A percentile compares a stretch with the other conserved stretches of the same genome.
Evolutionary conservation across 53 echinoderm and acorn worm genomes (phyloP).

Genomic region (Echinarachnius parma): DNA sequence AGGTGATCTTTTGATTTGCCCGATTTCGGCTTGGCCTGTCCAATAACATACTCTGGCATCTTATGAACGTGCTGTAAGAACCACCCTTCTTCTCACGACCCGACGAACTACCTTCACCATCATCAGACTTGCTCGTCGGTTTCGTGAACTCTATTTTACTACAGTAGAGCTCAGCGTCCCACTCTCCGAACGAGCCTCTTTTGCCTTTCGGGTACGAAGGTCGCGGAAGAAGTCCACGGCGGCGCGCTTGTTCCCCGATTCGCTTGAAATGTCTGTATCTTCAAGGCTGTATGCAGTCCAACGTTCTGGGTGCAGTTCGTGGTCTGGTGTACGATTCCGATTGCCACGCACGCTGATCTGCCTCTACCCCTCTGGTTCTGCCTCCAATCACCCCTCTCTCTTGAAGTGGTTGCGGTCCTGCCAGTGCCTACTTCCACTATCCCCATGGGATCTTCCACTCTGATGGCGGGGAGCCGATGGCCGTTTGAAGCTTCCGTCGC

Average conservation of each 20-base stretch:
- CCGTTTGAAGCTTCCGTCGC: slow-evolving; percentile 52
- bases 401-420: neutral
- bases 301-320: slow-evolving; percentile 60
- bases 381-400: neutral
- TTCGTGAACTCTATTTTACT: slow-evolving; percentile 62
- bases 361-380: slow-evolving; percentile 4
- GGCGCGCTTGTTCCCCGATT: slow-evolving; percentile 60
- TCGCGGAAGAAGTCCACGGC: slow-evolving; percentile 76
- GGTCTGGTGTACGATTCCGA: slow-evolving; percentile 44
- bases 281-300: slow-evolving; percentile 77
- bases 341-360: neutral
- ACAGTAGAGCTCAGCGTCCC: slow-evolving; percentile 32
- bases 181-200: neutral
- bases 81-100: slow-evolving; percentile 1
- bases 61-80: slow-evolving; percentile 55
- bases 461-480: slow-evolving; percentile 34
- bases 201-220: slow-evolving; percentile 51
- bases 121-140: slow-evolving; percentile 19
- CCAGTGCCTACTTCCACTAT: neutral
- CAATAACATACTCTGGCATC: slow-evolving; percentile 77
- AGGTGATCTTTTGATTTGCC: too few relatives aligned
- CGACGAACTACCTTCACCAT: neutral
- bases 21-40: slow-evolving; percentile 37
- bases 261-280: slow-evolving; percentile 64
- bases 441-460: too few relatives aligned